These are phyloP conservation scores for Nettapus auritus DNA, from an alignment of 2,113 vertebrate genomes.

Conservation along the genomic window DNA sequence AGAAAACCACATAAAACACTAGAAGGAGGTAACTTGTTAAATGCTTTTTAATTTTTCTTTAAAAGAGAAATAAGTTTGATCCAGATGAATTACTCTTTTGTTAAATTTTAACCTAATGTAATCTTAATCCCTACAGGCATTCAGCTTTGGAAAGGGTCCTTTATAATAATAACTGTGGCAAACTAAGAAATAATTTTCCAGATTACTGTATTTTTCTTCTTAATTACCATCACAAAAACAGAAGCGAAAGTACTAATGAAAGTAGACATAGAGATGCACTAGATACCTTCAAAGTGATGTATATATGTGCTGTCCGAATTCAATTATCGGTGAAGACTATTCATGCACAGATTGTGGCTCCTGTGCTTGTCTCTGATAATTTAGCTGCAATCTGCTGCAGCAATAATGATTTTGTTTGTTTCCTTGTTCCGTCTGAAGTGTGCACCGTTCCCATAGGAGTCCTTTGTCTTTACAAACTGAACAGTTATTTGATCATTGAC, in stretches of 20 bases:
- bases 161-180: not conserved
- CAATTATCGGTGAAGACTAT: not conserved
- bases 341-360: not conserved
- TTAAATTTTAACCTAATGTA: not conserved
- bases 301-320: not conserved
- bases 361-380: slow-evolving; percentile 41
- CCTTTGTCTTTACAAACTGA: slow-evolving; percentile 30
- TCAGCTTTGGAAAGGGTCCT: not conserved
- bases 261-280: not conserved
- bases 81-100: not conserved
- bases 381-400: slow-evolving; percentile 8
- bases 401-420: not conserved
- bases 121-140: not conserved
- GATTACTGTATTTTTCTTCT: slow-evolving; percentile 12
- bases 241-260: slow-evolving; percentile 10
- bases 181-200: not conserved
- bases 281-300: not conserved
- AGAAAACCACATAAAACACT: not conserved
- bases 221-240: slow-evolving; percentile 12
- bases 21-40: not conserved
- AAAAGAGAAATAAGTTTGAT: not conserved
- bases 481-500: slow-evolving; percentile 20
- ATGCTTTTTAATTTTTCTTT: not conserved
- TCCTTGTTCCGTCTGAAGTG: not conserved
- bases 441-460: slow-evolving; percentile 20